A percentile compares a stretch with the other conserved stretches of the same genome.
Evolutionary conservation across 23 tunicate genomes (phyloP).

Genomic region (Phallusia fumigata): DNA sequence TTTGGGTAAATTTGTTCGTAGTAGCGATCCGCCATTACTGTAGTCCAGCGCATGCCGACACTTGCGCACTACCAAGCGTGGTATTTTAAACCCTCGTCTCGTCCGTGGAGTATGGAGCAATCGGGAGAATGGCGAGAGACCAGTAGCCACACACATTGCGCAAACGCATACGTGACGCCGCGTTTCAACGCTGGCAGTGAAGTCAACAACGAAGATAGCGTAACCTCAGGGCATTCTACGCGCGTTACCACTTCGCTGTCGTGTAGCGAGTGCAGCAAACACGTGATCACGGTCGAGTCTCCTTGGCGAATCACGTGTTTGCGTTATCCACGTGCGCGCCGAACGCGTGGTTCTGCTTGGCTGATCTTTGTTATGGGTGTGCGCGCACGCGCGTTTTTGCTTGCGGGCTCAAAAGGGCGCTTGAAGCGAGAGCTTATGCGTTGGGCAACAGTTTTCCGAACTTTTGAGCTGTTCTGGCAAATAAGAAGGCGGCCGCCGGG

Average conservation of each 20-base stretch:
- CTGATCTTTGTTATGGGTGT: background rate
- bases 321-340: conserved; percentile 16
- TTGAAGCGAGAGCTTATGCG: background rate
- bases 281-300: background rate
- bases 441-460: too few species aligned
- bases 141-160: too few species aligned
- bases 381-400: background rate
- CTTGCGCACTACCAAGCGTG: too few species aligned
- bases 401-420: background rate
- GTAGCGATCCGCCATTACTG: too few species aligned
- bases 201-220: background rate
- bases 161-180: background rate
- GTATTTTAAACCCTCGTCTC: background rate
- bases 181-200: background rate
- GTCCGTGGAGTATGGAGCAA: background rate
- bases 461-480: too few species aligned
- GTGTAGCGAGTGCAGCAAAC: background rate
- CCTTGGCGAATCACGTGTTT: background rate
- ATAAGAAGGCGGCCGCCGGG: too few species aligned
- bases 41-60: too few species aligned
- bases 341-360: conserved; percentile 13
- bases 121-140: background rate
- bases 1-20: too few species aligned
- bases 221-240: background rate
- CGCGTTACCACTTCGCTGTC: background rate